Evolutionary conservation across 2,888 invertebrate genomes (phyloP).

Genomic region (Keiferia lycopersicella): DNA sequence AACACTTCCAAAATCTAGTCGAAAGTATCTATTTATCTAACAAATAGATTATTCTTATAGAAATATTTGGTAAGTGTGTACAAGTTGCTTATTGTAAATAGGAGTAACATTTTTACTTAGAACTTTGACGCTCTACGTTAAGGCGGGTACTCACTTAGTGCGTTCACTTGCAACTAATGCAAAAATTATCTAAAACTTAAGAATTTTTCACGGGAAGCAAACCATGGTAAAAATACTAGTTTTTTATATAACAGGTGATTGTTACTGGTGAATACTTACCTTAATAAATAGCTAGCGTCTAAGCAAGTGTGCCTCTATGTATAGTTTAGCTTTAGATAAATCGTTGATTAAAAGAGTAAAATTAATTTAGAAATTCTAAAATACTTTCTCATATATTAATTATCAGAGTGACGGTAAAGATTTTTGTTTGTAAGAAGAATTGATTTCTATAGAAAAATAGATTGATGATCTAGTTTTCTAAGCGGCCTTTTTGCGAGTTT

Average conservation of each 20-base stretch:
- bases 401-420: slow-evolving; percentile 43
- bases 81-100: slow-evolving; percentile 48
- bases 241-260: neutral
- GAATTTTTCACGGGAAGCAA: too few relatives aligned
- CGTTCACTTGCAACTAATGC: neutral
- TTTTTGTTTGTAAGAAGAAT: slow-evolving; percentile 32
- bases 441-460: slow-evolving; percentile 38
- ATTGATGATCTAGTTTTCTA: slow-evolving; percentile 67
- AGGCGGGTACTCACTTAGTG: neutral
- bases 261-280: neutral
- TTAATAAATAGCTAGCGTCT: slow-evolving; percentile 56
- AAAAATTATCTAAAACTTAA: neutral
- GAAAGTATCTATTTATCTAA: slow-evolving; percentile 28
- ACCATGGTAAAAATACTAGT: too few relatives aligned
- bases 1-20: slow-evolving; percentile 2
- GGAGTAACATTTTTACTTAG: slow-evolving; percentile 55
- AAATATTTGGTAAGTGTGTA: slow-evolving; percentile 41
- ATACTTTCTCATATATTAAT: slow-evolving; percentile 31
- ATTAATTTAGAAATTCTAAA: slow-evolving; percentile 27
- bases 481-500: slow-evolving; percentile 63
- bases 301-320: slow-evolving; percentile 79
- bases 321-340: slow-evolving; percentile 61
- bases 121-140: slow-evolving; percentile 40
- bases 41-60: too few relatives aligned
- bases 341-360: slow-evolving; percentile 43